These are phyloP conservation scores for Tribolium madens DNA, from an alignment of 1,140 invertebrate genomes.

Conservation along the genomic window DNA sequence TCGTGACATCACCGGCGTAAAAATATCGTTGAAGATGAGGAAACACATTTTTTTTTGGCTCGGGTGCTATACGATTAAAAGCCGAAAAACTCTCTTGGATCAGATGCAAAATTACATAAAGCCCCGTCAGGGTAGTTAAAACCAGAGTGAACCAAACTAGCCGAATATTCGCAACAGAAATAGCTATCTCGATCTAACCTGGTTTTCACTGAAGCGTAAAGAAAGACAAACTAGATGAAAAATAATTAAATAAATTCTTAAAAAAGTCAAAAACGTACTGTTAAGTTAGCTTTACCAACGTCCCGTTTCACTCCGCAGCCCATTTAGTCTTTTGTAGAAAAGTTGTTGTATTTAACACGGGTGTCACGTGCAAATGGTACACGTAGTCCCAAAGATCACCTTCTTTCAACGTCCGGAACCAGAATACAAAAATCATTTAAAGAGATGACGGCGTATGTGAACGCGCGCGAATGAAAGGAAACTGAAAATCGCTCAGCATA, in stretches of 20 bases:
- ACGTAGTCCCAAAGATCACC: not conserved
- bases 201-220: not conserved
- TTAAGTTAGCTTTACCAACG: conserved; percentile 42
- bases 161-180: not conserved
- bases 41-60: not conserved
- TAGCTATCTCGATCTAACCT: not conserved
- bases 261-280: conserved; percentile 24
- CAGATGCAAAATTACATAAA: conserved; percentile 25
- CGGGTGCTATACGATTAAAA: conserved; percentile 1
- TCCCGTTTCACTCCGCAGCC: conserved; percentile 51
- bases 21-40: conserved; percentile 4
- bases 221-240: not conserved
- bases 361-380: not conserved
- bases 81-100: conserved; percentile 3
- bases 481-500: conserved; percentile 28
- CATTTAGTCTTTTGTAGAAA: conserved; percentile 40
- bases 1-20: conserved; percentile 10
- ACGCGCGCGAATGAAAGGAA: conserved; percentile 34
- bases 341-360: not conserved
- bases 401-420: not conserved
- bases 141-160: conserved; percentile 1
- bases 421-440: conserved; percentile 9
- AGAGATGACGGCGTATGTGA: conserved; percentile 1
- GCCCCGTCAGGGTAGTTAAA: not conserved
- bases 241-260: conserved; percentile 10